Evolutionary conservation across 2,113 vertebrate species (phyloP).

Genomic region (Podarcis cretensis): DNA sequence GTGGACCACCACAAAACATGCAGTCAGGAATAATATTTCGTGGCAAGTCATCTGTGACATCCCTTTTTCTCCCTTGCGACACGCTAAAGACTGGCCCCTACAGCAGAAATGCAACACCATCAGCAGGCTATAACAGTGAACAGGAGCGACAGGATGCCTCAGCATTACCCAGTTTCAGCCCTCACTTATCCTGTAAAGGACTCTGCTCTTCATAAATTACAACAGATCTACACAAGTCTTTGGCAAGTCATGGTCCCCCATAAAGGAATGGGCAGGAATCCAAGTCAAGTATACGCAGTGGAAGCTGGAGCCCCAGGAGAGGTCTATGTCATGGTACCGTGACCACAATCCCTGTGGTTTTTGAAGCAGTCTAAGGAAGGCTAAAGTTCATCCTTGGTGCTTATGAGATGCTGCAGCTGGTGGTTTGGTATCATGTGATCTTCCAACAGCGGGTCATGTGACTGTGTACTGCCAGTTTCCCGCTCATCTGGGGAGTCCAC

Average conservation of each 20-base stretch:
- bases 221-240: slow-evolving; percentile 47
- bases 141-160: fast-evolving
- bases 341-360: slow-evolving; percentile 24
- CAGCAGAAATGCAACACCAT: slow-evolving; percentile 26
- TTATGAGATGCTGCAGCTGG: slow-evolving; percentile 67
- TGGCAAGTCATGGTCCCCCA: slow-evolving; percentile 16
- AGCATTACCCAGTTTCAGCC: background rate
- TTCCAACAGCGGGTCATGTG: slow-evolving; percentile 47
- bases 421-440: slow-evolving; percentile 32
- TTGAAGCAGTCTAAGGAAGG: slow-evolving; percentile 11
- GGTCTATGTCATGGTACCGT: slow-evolving; percentile 27
- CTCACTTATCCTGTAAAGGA: background rate
- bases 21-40: fast-evolving
- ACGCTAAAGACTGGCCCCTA: background rate
- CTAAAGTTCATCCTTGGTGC: slow-evolving; percentile 83
- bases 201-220: background rate
- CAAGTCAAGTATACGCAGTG: background rate
- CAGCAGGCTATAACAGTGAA: slow-evolving; percentile 25
- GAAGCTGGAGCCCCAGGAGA: slow-evolving; percentile 18
- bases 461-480: background rate
- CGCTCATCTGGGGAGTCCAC: background rate
- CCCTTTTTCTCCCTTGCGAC: background rate
- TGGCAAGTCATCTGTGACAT: background rate
- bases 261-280: slow-evolving; percentile 10
- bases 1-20: fast-evolving